Evolutionary conservation across 2,113 vertebrate genomes (phyloP), one percentile per base, ranked within the genome.

Genomic region (Cromileptes altivelis): DNA sequence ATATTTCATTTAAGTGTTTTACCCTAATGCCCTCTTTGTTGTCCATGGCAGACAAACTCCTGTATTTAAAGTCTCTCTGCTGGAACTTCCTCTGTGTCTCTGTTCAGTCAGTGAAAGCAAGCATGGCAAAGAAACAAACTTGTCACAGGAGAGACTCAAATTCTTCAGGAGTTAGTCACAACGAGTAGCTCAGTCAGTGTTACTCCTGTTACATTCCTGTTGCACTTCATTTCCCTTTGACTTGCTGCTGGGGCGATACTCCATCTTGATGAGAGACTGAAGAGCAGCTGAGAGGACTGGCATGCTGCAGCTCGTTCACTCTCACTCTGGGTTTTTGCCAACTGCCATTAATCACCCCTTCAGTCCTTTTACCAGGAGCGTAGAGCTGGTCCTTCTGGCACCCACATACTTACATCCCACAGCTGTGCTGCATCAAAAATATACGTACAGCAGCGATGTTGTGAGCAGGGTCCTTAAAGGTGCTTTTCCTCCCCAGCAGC

Each of bases 401-500:
- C 15, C 57, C 47, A 10, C 5, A 30, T 9, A 8, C 45, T 4
- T 4, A 3, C 37, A 14, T 23, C 3, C 15, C 4, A 25, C 12
- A n/a, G 47, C 14, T 8, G 10, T 25, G 27, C 0, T 37, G 53
- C 27, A 6, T n/a, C 2, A 37, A 37, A 9, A 19, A 23, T 23
- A 2, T 30, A n/a, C n/a, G n/a, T n/a, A n/a, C 11, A 27, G 14
- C 33, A 2, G 18, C 7, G 3, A 18, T 19, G 62, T 42, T 2
- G 49, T 23, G 7, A 30, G 74, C 1, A 2, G 19, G 6, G 27
- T 25, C n/a, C 37, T 40, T 21, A 65, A 15, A 6, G n/a, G 2
- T 2, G 18, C 0, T 0, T 1, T 5, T 11, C 21, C 9, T n/a
- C 40, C 12, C 1, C 61, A 49, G 0, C 4, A 3, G 3, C 14